Evolutionary conservation across 2,113 vertebrate genomes (phyloP).

Genomic region (Nymphicus hollandicus): DNA sequence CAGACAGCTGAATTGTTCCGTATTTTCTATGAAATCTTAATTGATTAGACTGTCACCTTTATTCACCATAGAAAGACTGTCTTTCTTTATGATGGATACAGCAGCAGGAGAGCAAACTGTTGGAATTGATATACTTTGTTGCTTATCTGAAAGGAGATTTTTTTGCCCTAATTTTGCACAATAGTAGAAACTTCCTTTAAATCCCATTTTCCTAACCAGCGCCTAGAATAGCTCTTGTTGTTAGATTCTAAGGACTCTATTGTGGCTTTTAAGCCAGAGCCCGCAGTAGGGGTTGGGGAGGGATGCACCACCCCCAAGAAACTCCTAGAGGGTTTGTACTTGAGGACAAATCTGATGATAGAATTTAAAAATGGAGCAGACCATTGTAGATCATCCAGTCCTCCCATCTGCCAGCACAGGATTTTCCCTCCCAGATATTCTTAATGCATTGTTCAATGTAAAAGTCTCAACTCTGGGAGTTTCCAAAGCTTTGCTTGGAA

Average conservation of each 20-base stretch:
- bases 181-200: slow-evolving; percentile 72
- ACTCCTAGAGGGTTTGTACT: slow-evolving; percentile 63
- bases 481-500: slow-evolving; percentile 46
- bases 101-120: slow-evolving; percentile 73
- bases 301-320: slow-evolving; percentile 53
- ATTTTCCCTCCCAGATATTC: slow-evolving; percentile 65
- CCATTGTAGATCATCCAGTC: slow-evolving; percentile 53
- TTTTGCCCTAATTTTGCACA: slow-evolving; percentile 73
- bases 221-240: slow-evolving; percentile 70
- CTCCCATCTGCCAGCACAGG: slow-evolving; percentile 16
- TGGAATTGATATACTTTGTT: slow-evolving; percentile 72
- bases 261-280: slow-evolving; percentile 71
- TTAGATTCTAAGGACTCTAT: slow-evolving; percentile 68
- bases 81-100: slow-evolving; percentile 70
- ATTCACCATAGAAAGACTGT: slow-evolving; percentile 56
- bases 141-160: slow-evolving; percentile 71
- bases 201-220: slow-evolving; percentile 71
- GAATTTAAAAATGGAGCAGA: slow-evolving; percentile 63
- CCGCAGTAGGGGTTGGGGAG: slow-evolving; percentile 63
- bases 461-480: slow-evolving; percentile 57
- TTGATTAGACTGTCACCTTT: slow-evolving; percentile 73
- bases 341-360: slow-evolving; percentile 59
- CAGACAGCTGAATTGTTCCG: slow-evolving; percentile 66
- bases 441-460: slow-evolving; percentile 51
- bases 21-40: slow-evolving; percentile 70